Percentiles rank a stretch among this genome's conserved stretches.
Conservation (phyloP, 2,113 vertebrate species). For the Grallaria varia region DNA sequence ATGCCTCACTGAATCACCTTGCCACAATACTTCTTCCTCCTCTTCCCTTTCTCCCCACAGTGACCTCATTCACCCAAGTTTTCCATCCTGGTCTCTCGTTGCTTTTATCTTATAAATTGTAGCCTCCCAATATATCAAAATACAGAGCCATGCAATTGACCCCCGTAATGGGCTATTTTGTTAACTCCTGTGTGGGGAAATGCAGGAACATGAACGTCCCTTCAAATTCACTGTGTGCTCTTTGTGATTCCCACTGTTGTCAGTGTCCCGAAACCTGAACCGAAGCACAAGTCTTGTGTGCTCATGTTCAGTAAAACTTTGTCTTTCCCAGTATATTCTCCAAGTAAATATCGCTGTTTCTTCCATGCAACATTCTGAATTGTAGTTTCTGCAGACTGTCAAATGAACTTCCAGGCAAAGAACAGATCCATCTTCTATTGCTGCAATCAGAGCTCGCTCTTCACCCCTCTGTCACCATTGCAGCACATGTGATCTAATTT, state of each 20-base stretch:
- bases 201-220: not conserved
- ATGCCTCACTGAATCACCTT: not conserved
- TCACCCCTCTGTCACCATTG: not conserved
- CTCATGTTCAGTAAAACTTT: not conserved
- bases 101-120: not conserved
- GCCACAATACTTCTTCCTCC: not conserved
- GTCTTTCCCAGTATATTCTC: not conserved
- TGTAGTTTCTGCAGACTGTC: not conserved
- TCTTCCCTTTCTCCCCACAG: not conserved
- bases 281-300: not conserved
- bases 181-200: not conserved
- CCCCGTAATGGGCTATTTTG: not conserved
- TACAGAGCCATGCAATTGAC: not conserved
- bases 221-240: not conserved
- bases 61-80: not conserved
- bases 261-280: not conserved
- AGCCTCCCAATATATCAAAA: not conserved
- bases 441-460: not conserved
- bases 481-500: accelerated
- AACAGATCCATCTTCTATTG: not conserved
- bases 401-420: not conserved
- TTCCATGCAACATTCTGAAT: not conserved
- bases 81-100: not conserved
- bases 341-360: not conserved
- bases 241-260: not conserved